Base-by-base conservation (phyloP, 1,140 invertebrate species). In the Babylonia areolata region DNA sequence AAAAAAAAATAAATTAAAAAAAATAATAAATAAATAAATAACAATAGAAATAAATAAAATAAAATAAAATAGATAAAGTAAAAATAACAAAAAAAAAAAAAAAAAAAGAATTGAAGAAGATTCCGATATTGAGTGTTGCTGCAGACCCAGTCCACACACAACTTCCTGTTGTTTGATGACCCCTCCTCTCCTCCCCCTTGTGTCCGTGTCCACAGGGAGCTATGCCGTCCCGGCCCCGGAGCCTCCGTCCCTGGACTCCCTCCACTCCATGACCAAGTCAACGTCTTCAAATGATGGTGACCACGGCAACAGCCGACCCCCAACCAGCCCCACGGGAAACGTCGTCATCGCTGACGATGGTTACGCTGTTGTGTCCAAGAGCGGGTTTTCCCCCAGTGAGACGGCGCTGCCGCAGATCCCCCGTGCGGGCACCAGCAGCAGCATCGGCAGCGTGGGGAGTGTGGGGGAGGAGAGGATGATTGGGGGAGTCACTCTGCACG, bases 231-330 rank as follows among this genome's bases (percentile, higher is more conserved):
- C 79, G 58, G 91, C 87, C 1, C 91, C 91, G 0, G 89, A 88
- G 54, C 91, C 91, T n/a, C 91, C 91, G 31, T 92, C 91, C 17
- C 73, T 92, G 58, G 91, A 92, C 85, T 91, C 89, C 39, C 88
- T 92, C n/a, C 91, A 91, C 79, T 81, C 88, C 42, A 90, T 92
- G 89, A 90, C 90, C 40, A 89, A 90, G 77, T 87, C 87, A 2
- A 86, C 84, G 78, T 89, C 87, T 31, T 90, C 87, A 17, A 86
- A 79, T 23, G 87, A 89, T 69, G 89, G 79, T n/a, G 89, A 87
- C 42, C 78, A 75, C 54, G 12, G 28, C 85, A 33, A 79, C 64
- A 51, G n/a, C n/a, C 15, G 46, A 31, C 23, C 42, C 15, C 39
- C 71, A 3, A 42, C 69, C 75, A 31, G 69, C 51, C 69, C 86